Base-by-base conservation (phyloP, 2,797 vertebrate species). In the Aplochiton taeniatus region DNA sequence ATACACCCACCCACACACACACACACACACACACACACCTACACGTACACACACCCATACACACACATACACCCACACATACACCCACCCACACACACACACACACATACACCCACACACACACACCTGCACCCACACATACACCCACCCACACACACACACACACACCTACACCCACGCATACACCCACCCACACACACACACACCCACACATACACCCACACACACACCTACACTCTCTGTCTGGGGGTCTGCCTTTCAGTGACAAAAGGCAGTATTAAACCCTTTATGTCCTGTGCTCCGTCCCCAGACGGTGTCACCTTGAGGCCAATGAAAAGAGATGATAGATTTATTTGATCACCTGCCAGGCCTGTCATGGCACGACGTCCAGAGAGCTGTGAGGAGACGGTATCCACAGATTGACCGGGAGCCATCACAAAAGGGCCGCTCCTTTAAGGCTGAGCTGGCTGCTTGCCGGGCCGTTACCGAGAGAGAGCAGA, bases 271-370 rank as follows among this genome's bases (percentile, higher is more conserved):
- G n/a, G n/a, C n/a, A n/a, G n/a, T n/a, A n/a, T n/a, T n/a, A n/a
- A n/a, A n/a, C n/a, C n/a, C n/a, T n/a, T n/a, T n/a, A n/a, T n/a
- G n/a, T n/a, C n/a, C n/a, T n/a, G n/a, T n/a, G n/a, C n/a, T n/a
- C n/a, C n/a, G n/a, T n/a, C 86, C 81, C 76, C 85, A 82, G 83
- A 72, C 77, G 69, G 82, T 87, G 83, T 88, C 83, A 86, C 82
- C 84, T 89, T 85, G 80, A 84, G 74, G 79, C 68, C 66, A 83
- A 77, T 80, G 70, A 83, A 84, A 83, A 77, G 78, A 82, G 75
- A 81, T 85, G 84, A 85, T 84, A 67, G 83, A 86, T 87, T 78
- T 84, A 65, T 64, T 72, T 68, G 65, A 88, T 83, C 78, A 80
- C 74, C 65, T 73, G 53, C 66, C 18, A 46, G 14, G 66, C 71